These are phyloP conservation scores for Rhabdomys dilectus DNA, from an alignment of 2,113 vertebrate genomes.

Conservation along the genomic window DNA sequence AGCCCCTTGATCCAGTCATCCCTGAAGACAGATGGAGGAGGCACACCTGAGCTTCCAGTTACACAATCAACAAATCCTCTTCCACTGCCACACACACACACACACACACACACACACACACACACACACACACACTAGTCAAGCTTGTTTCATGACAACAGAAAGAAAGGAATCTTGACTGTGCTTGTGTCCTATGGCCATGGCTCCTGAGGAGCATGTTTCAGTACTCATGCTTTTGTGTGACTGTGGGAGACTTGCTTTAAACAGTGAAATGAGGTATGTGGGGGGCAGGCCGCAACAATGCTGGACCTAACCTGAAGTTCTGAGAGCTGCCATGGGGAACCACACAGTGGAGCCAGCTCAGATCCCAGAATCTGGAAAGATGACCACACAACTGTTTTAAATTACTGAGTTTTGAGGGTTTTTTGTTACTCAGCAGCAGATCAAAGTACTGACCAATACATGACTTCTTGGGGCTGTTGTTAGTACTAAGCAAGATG, in stretches of 20 bases:
- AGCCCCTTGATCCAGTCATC: neutral
- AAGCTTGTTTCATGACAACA: neutral
- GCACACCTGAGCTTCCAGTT: neutral
- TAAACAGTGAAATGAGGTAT: neutral
- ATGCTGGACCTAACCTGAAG: neutral
- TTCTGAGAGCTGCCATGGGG: neutral
- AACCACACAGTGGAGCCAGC: neutral
- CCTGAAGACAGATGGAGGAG: neutral
- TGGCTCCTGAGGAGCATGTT: neutral
- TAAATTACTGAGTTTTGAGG: neutral
- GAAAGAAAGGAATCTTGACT: neutral
- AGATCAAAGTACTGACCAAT: neutral
- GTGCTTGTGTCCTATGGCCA: neutral
- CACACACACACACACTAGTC: no score
- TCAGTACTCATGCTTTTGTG: neutral
- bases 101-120: no score
- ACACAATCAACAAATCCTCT: neutral
- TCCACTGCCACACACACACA: no score
- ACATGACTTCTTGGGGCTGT: neutral
- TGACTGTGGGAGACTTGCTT: neutral
- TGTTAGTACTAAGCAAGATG: neutral
- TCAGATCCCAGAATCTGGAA: neutral
- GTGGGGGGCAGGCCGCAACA: fast-evolving
- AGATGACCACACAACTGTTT: neutral
- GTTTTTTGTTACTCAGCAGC: neutral